Conservation (phyloP, 53 echinoderm and acorn worm genomes). For the Astropecten irregularis region DNA sequence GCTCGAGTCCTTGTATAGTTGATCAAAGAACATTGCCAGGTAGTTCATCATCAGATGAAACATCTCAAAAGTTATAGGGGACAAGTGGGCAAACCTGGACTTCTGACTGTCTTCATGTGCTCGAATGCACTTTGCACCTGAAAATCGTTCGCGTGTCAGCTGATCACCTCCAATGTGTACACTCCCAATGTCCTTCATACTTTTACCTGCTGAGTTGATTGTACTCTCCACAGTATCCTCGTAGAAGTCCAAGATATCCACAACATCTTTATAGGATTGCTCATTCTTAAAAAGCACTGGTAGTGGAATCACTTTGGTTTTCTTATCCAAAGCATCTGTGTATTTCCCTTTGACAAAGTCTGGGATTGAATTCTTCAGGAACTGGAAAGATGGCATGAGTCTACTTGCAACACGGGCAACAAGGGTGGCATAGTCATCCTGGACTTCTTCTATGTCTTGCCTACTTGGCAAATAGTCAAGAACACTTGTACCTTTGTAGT, state of each 20-base stretch:
- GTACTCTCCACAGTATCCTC: neutral
- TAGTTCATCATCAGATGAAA: neutral
- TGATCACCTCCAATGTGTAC: neutral
- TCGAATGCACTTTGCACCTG: neutral
- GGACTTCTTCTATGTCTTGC: neutral
- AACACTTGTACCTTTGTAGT: neutral
- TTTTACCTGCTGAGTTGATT: neutral
- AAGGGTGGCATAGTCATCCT: neutral
- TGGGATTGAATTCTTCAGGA: neutral
- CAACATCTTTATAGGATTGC: neutral
- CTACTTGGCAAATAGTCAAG: neutral
- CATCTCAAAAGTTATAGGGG: neutral
- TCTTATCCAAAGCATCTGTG: neutral
- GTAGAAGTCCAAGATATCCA: neutral
- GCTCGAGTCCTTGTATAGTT: neutral
- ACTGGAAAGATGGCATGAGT: neutral
- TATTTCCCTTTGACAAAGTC: neutral
- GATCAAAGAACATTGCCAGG: neutral
- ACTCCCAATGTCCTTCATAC: neutral
- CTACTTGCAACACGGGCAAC: neutral
- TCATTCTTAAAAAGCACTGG: neutral
- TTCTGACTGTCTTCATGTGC: neutral
- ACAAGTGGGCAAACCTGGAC: neutral
- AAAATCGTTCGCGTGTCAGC: neutral
- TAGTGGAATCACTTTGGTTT: neutral